Evolutionary conservation across 1,140 invertebrate species (phyloP).

Genomic region (Pogonomyrmex barbatus): DNA sequence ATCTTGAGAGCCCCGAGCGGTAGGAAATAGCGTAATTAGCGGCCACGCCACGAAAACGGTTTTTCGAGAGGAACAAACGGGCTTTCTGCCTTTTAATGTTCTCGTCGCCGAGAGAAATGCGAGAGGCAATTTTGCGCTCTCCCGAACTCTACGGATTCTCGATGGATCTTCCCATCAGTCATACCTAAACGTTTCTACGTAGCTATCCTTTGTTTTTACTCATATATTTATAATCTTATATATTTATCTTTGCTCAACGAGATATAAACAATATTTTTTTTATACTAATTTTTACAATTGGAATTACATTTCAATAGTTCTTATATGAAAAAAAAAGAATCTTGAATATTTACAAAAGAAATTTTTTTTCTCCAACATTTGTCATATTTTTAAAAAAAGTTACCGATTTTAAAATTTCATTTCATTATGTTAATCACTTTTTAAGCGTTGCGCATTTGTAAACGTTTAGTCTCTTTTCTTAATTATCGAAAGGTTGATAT

Average conservation of each 20-base stretch:
- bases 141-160: background rate
- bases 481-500: background rate
- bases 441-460: background rate
- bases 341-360: background rate
- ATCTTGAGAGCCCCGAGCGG: background rate
- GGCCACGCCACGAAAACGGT: constrained; percentile 6
- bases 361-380: background rate
- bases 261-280: background rate
- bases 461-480: background rate
- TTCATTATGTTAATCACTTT: background rate
- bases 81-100: constrained; percentile 2
- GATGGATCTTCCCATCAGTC: constrained; percentile 12
- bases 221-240: background rate
- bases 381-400: background rate
- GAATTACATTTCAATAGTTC: background rate
- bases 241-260: background rate
- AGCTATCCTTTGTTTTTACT: background rate
- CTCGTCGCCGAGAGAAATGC: background rate
- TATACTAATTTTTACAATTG: background rate
- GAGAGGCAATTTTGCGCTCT: background rate
- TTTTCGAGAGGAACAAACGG: constrained; percentile 4
- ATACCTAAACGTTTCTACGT: constrained; percentile 3
- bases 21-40: constrained; percentile 44
- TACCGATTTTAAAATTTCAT: too few relatives aligned
- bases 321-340: background rate